These are phyloP conservation scores for Synergus laeviventris DNA, from an alignment of 2,888 invertebrate genomes.

Conservation along the genomic window DNA sequence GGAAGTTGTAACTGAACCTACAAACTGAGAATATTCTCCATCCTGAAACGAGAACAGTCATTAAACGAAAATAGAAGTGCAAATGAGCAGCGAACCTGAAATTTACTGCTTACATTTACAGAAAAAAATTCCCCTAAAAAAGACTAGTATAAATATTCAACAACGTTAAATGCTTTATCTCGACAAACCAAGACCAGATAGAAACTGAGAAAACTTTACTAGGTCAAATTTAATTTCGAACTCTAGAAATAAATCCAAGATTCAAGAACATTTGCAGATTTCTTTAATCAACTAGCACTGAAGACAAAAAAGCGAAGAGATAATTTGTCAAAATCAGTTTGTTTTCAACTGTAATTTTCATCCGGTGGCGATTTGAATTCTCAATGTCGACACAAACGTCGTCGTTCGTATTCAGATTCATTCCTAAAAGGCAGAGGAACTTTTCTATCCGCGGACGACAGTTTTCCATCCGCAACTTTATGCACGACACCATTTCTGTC, in stretches of 20 bases:
- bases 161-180: neutral
- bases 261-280: neutral
- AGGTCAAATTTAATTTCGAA: neutral
- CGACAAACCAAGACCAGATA: neutral
- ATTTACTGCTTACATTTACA: neutral
- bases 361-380: neutral
- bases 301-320: neutral
- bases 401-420: constrained; percentile 50
- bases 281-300: neutral
- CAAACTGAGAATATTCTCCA: neutral
- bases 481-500: constrained; percentile 26
- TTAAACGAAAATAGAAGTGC: neutral
- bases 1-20: constrained; percentile 1
- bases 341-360: constrained; percentile 14
- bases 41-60: neutral
- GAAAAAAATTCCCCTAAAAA: neutral
- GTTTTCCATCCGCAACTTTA: constrained; percentile 36
- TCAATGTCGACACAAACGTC: constrained; percentile 28
- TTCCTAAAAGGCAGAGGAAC: constrained; percentile 43
- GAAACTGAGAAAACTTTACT: neutral
- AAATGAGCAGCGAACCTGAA: neutral
- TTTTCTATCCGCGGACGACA: constrained; percentile 48
- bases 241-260: neutral
- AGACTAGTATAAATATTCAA: neutral
- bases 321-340: constrained; percentile 18